Base-by-base conservation (phyloP, 2,797 vertebrate species). In the Rhynchonycteris naso region DNA sequence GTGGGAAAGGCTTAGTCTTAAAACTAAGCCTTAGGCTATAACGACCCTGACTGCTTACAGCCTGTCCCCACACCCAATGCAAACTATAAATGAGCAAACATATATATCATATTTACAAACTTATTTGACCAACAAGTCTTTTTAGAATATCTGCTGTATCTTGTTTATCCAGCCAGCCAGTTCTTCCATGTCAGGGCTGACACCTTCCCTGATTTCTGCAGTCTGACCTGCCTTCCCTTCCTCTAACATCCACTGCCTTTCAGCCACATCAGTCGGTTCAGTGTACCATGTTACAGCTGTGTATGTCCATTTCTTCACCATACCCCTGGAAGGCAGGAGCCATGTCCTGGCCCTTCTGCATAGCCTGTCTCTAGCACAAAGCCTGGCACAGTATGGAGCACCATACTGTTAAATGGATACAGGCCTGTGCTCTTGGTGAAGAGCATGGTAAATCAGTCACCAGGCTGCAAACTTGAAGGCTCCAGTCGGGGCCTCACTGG, bases 321-420 rank as follows among this genome's bases (percentile, higher is more conserved):
- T 33, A 35, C 86, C 18, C n/a, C 24, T 47, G 26, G 7, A 66
- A 54, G 38, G 28, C n/a, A 38, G 33, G 52, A 47, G 7, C 38
- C 59, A 33, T 54, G 28, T 38, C 52, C 54, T 79, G 61, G 19
- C 56, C 30, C n/a, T 71, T 56, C 65, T 52, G 4, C 24, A 12
- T 81, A 63, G 78, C 56, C 93, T n/a, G 26, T 81, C 52, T 84
- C 72, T 59, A 28, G 43, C 63, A 81, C 43, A 93, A 90, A 88
- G 59, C 35, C 30, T 68, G 43, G 18, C n/a, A 52, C 26, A 30
- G 50, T 38, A 18, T 26, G 47, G 66, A 84, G 24, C 56, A 80
- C 81, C 59, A 3, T 59, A 54, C 11, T 65, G 35, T 76, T 52
- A 76, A 35, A 52, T 68, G 69, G 30, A 26, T 76, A 26, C 15